Evolutionary conservation across 2,888 invertebrate genomes (phyloP).

Genomic region (Ferdinandea cuprea): DNA sequence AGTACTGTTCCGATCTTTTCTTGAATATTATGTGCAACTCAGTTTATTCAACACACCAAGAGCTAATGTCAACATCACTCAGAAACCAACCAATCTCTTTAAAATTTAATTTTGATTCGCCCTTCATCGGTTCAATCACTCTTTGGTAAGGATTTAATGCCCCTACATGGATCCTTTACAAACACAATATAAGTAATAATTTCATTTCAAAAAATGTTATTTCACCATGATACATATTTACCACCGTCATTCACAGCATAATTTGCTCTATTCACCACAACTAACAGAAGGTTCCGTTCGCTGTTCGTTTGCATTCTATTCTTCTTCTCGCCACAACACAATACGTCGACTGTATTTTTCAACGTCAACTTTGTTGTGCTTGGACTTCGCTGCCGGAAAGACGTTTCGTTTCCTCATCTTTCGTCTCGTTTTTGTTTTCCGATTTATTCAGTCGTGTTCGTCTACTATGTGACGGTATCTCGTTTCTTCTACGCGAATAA

Average conservation of each 20-base stretch:
- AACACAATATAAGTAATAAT: neutral
- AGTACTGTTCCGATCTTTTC: too few relatives aligned
- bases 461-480: conserved; percentile 33
- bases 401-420: conserved; percentile 37
- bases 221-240: neutral
- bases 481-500: conserved; percentile 35
- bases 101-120: too few relatives aligned
- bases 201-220: too few relatives aligned
- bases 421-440: conserved; percentile 50
- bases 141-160: too few relatives aligned
- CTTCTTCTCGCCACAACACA: neutral
- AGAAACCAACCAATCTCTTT: too few relatives aligned
- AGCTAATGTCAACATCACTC: too few relatives aligned
- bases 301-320: too few relatives aligned
- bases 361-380: conserved; percentile 60
- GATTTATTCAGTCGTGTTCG: conserved; percentile 22
- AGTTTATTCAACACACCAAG: too few relatives aligned
- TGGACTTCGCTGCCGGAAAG: conserved; percentile 51
- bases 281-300: conserved; percentile 29
- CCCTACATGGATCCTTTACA: too few relatives aligned
- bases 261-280: conserved; percentile 24
- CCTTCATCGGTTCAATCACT: too few relatives aligned
- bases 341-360: conserved; percentile 14
- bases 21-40: too few relatives aligned
- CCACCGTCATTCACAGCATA: conserved; percentile 10